Evolutionary conservation across 2,797 vertebrate species (phyloP), one percentile per base, ranked within the genome.

Genomic region (Amblyopsis hoosieri): DNA sequence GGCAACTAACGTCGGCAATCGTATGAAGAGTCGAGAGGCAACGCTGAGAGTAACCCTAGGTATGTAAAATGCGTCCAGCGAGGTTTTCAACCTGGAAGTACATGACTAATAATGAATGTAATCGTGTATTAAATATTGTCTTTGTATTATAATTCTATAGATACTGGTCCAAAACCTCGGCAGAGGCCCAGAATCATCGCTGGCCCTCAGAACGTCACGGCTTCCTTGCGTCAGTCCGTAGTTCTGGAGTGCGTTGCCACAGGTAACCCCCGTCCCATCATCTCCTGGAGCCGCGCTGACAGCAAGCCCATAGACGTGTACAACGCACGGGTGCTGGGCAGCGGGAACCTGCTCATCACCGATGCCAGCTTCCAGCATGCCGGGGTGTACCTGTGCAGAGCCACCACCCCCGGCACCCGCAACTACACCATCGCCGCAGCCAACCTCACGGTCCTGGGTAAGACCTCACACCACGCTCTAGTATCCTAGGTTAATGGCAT

Each of bases 291-390:
- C 81, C 94, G 93, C 6, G 92, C 77, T 74, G 98, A 99, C 86
- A 95, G 96, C 54, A 96, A 94, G 84, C 94, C 98, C 78, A 98
- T 99, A 1, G 97, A 99, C 0, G 96, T 99, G 60, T 99, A 96
- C 84, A 96, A 95, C 17, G 95, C 96, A 2, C 95, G 94, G 29
- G 96, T 99, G 2, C 90, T 98, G 55, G 98, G 98, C 10, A 97
- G 90, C 1, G 97, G 98, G 45, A 99, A 99, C 77, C 94, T 99
- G 68, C 84, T 98, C 79, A 96, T 99, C 78, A 92, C 93, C 0
- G 92, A 95, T 0, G 90, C 95, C 51, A 94, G 73, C 64, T 80
- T 91, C 64, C 95, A 94, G 61, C 97, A 99, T 2, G 90, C 91
- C 0, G 98, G 96, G 0, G 79, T 96, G 3, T 98, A 99, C 45